These are phyloP conservation scores for Eupithecia inturbata DNA, from an alignment of 2,888 invertebrate genomes.

Conservation along the genomic window DNA sequence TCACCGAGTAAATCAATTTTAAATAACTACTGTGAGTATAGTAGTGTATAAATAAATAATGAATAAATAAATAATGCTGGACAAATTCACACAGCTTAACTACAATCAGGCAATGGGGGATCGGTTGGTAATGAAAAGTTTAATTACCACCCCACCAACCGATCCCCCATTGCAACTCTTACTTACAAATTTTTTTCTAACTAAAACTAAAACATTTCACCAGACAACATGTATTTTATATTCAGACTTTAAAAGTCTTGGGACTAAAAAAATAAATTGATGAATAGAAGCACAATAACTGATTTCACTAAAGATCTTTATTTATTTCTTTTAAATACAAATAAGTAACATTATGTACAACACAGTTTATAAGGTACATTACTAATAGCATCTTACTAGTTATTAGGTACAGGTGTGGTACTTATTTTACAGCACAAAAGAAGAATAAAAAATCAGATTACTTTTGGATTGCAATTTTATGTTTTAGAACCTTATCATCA, in stretches of 20 bases:
- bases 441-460: slow-evolving; percentile 1
- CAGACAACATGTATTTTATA: neutral
- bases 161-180: too few species aligned
- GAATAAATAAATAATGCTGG: too few species aligned
- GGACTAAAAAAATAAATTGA: neutral
- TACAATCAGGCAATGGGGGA: too few species aligned
- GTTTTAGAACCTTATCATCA: neutral
- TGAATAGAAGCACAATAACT: slow-evolving; percentile 11
- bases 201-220: too few species aligned
- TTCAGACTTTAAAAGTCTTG: neutral
- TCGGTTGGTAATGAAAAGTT: too few species aligned
- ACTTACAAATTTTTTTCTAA: too few species aligned
- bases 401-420: slow-evolving; percentile 44
- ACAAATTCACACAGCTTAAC: too few species aligned
- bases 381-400: slow-evolving; percentile 56
- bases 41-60: too few species aligned
- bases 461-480: neutral
- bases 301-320: slow-evolving; percentile 81
- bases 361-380: slow-evolving; percentile 59
- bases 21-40: too few species aligned
- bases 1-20: too few species aligned
- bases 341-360: slow-evolving; percentile 82
- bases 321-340: slow-evolving; percentile 77
- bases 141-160: too few species aligned
- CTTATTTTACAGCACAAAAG: slow-evolving; percentile 29